A percentile compares a stretch with the other conserved stretches of the same genome.
Evolutionary conservation across 2,797 vertebrate species (phyloP).

Genomic region (Melanotaenia boesemani): DNA sequence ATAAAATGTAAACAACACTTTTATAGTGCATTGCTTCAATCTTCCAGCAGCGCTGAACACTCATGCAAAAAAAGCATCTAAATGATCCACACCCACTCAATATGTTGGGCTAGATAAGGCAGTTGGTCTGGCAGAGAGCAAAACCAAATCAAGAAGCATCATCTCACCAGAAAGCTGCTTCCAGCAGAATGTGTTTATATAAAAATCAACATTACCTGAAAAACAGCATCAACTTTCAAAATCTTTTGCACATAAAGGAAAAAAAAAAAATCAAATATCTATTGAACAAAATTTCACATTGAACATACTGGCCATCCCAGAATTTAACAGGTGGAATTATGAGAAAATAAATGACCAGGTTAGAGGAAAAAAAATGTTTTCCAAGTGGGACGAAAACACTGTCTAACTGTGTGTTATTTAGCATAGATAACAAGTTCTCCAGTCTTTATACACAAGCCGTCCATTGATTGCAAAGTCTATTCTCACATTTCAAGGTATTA

Average conservation of each 20-base stretch:
- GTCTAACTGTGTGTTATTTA: not conserved
- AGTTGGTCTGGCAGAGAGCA: not conserved
- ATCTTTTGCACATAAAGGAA: not conserved
- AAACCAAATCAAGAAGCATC: not conserved
- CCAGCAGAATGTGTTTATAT: not conserved
- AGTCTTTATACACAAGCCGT: slow-evolving; percentile 9
- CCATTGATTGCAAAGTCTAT: slow-evolving; percentile 20
- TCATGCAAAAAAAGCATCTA: not conserved
- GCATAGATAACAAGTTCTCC: not conserved
- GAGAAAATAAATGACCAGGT: not conserved
- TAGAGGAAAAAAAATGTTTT: not conserved
- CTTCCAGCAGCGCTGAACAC: not conserved
- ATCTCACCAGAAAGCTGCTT: not conserved
- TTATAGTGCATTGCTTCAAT: not conserved
- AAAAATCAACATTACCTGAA: not conserved
- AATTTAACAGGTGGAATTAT: not conserved
- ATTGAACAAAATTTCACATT: not conserved
- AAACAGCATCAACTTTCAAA: not conserved
- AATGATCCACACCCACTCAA: not conserved
- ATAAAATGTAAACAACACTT: not conserved
- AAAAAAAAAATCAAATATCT: not conserved
- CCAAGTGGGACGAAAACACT: no score
- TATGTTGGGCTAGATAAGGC: not conserved
- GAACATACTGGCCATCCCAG: not conserved
- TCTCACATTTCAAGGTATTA: slow-evolving; percentile 19